A percentile compares a stretch with the other conserved stretches of the same genome.
These are phyloP conservation scores for Proctacanthus coquilletti DNA, from an alignment of 1,140 invertebrate species.

Conservation along the genomic window DNA sequence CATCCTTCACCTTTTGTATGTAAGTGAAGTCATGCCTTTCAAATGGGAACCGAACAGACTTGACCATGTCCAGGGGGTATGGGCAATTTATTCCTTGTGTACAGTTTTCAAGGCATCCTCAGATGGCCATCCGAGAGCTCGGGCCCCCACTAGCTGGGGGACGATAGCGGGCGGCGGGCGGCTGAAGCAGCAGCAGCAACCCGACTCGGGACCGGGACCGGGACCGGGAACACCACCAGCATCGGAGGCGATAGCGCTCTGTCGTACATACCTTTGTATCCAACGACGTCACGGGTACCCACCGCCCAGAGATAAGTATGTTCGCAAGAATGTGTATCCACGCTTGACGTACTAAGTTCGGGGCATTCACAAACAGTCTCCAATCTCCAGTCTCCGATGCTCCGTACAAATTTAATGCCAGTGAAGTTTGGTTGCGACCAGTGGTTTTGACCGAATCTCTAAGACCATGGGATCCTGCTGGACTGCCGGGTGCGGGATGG, in stretches of 20 bases:
- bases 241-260: not conserved
- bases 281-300: not conserved
- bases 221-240: not conserved
- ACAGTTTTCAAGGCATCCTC: not conserved
- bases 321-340: not conserved
- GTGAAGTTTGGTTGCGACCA: slow-evolving; percentile 1
- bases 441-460: not conserved
- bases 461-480: not conserved
- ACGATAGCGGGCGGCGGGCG: not conserved
- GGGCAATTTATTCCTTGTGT: slow-evolving; percentile 1
- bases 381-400: not conserved
- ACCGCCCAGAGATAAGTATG: not conserved
- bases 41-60: not conserved
- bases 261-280: not conserved
- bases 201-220: not conserved
- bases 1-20: not conserved
- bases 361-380: not conserved
- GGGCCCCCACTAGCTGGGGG: not conserved
- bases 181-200: not conserved
- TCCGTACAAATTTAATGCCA: not conserved
- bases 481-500: not conserved
- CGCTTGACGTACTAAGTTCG: not conserved
- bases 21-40: slow-evolving; percentile 1
- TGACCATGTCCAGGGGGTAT: not conserved
- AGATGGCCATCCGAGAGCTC: not conserved